A percentile compares a stretch with the other conserved stretches of the same genome.
These are phyloP conservation scores for Helicoverpa zea DNA, from an alignment of 1,140 invertebrate species.

Conservation along the genomic window DNA sequence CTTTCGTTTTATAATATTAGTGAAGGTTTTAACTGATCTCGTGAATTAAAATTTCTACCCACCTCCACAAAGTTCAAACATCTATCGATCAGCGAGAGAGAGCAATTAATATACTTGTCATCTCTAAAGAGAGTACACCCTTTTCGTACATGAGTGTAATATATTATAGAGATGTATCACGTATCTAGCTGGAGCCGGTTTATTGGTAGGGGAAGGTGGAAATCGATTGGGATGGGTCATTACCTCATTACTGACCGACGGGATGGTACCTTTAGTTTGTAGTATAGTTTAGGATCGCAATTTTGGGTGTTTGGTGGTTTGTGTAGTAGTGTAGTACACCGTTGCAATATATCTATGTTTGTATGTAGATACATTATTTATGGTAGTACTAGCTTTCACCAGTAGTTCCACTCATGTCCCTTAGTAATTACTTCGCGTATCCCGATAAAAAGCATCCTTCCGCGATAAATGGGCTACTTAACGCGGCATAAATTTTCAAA, in stretches of 20 bases:
- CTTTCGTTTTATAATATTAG: too few relatives aligned
- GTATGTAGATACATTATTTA: too few relatives aligned
- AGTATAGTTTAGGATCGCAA: too few relatives aligned
- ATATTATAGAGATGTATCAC: background rate
- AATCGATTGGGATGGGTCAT: background rate
- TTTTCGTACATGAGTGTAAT: background rate
- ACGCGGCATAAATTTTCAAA: too few relatives aligned
- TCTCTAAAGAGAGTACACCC: background rate
- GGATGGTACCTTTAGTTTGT: background rate
- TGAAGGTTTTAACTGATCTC: too few relatives aligned
- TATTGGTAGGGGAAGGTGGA: background rate
- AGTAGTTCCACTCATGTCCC: too few relatives aligned
- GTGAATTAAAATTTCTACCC: too few relatives aligned
- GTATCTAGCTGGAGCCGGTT: background rate
- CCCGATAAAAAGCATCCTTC: too few relatives aligned
- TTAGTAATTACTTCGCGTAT: too few relatives aligned
- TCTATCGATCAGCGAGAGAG: background rate
- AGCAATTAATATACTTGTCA: slow-evolving; percentile 3
- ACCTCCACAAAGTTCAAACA: background rate
- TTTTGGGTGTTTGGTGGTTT: too few relatives aligned
- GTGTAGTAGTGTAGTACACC: background rate
- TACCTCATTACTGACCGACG: background rate
- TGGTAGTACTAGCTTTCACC: too few relatives aligned
- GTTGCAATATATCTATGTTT: background rate
- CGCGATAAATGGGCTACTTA: too few relatives aligned